Percentiles rank a stretch among this genome's conserved stretches.
These are phyloP conservation scores for Brachymystax lenok DNA, from an alignment of 2,797 vertebrate genomes.

Conservation along the genomic window DNA sequence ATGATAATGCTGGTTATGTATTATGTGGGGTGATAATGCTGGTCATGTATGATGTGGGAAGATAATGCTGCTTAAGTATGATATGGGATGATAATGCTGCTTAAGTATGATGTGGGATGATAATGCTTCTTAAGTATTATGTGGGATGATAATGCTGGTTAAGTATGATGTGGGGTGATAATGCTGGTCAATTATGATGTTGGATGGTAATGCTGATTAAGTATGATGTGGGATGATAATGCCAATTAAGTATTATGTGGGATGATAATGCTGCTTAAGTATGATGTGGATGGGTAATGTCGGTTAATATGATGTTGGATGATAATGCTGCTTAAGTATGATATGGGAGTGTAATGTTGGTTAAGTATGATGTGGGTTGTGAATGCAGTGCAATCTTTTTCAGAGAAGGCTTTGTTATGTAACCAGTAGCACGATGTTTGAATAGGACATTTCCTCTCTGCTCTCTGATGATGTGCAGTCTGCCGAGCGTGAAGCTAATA, in stretches of 20 bases:
- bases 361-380: background rate
- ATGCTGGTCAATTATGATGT: background rate
- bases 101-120: background rate
- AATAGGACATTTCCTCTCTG: constrained; percentile 37
- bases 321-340: background rate
- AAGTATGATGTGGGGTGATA: background rate
- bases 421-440: constrained; percentile 45
- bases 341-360: background rate
- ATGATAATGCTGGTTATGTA: too few species aligned
- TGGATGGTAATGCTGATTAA: background rate
- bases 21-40: too few species aligned
- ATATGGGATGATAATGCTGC: too few species aligned
- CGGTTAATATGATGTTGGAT: background rate
- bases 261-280: background rate
- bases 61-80: too few species aligned
- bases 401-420: constrained; percentile 60
- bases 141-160: background rate
- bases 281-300: background rate
- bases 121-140: background rate
- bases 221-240: background rate
- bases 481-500: constrained; percentile 29
- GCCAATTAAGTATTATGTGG: background rate
- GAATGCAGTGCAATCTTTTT: constrained; percentile 53
- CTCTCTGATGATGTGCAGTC: constrained; percentile 49
- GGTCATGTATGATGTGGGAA: too few species aligned